phyloP scores from a whole-genome alignment of 2,888 invertebrate species.

The Eristalinus aeneus region DNA sequence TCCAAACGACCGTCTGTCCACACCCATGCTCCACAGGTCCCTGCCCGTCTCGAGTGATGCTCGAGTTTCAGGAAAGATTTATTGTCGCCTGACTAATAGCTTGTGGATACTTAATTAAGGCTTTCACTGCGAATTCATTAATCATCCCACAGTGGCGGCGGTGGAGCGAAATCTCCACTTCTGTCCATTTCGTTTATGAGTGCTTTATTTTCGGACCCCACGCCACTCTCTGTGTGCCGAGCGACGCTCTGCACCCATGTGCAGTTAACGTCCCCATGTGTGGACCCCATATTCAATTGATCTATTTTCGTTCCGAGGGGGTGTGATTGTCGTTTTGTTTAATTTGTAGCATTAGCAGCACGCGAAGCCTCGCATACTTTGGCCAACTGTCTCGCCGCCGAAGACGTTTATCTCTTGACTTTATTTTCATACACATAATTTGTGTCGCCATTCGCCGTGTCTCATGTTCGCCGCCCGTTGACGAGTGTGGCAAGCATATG shows the following conservation, averaged over 20 bases:
- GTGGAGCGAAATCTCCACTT: not conserved
- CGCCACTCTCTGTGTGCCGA: slow-evolving; percentile 6
- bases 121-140: slow-evolving; percentile 29
- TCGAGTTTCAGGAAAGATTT: slow-evolving; percentile 19
- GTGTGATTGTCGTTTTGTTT: slow-evolving; percentile 46
- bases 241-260: not conserved
- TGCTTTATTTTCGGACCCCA: slow-evolving; percentile 18
- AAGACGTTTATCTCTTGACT: slow-evolving; percentile 10
- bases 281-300: slow-evolving; percentile 7
- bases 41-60: not conserved
- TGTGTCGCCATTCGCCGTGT: not conserved
- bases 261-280: not conserved
- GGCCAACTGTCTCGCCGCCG: slow-evolving; percentile 7
- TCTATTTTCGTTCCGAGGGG: slow-evolving; percentile 59
- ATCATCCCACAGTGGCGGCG: slow-evolving; percentile 13
- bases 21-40: not conserved
- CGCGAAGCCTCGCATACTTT: slow-evolving; percentile 33
- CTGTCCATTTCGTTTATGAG: not conserved
- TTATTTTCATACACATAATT: not conserved
- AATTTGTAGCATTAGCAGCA: slow-evolving; percentile 19
- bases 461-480: slow-evolving; percentile 3
- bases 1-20: not conserved
- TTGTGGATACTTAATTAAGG: slow-evolving; percentile 25
- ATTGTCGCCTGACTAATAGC: slow-evolving; percentile 38
- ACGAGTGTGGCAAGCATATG: slow-evolving; percentile 29